Evolutionary conservation across 2,888 invertebrate genomes (phyloP).

Genomic region (Parnassius smintheus): DNA sequence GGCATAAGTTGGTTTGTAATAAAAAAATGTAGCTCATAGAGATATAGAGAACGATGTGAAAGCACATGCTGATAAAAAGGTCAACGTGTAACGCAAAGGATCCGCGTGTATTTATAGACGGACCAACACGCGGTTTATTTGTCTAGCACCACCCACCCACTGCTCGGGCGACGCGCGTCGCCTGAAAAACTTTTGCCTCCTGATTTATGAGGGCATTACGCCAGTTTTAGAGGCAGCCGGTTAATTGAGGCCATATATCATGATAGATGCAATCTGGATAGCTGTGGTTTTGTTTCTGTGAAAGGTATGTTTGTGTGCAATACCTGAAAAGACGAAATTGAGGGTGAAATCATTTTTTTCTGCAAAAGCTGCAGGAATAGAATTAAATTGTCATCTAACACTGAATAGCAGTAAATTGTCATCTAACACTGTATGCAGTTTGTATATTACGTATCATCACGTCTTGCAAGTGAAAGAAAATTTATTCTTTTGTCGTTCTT

Average conservation of each 20-base stretch:
- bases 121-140: constrained; percentile 68
- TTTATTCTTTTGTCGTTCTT: too few relatives aligned
- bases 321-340: too few relatives aligned
- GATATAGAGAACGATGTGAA: neutral
- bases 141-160: constrained; percentile 53
- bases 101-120: constrained; percentile 63
- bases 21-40: too few relatives aligned
- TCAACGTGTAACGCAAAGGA: constrained; percentile 55
- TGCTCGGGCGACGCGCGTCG: constrained; percentile 33
- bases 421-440: too few relatives aligned
- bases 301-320: too few relatives aligned
- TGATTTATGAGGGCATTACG: constrained; percentile 29
- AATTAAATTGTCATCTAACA: too few relatives aligned
- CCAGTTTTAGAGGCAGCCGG: constrained; percentile 24
- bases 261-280: constrained; percentile 5
- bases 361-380: too few relatives aligned
- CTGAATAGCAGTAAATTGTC: too few relatives aligned
- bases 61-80: constrained; percentile 54
- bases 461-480: too few relatives aligned
- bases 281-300: neutral
- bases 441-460: too few relatives aligned
- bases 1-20: too few relatives aligned
- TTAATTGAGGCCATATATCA: constrained; percentile 16
- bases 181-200: constrained; percentile 21
- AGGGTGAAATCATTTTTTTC: too few relatives aligned